A percentile compares a stretch with the other conserved stretches of the same genome.
Evolutionary conservation across 2,113 vertebrate species (phyloP).

Genomic region (Benitochromis conjunctus): DNA sequence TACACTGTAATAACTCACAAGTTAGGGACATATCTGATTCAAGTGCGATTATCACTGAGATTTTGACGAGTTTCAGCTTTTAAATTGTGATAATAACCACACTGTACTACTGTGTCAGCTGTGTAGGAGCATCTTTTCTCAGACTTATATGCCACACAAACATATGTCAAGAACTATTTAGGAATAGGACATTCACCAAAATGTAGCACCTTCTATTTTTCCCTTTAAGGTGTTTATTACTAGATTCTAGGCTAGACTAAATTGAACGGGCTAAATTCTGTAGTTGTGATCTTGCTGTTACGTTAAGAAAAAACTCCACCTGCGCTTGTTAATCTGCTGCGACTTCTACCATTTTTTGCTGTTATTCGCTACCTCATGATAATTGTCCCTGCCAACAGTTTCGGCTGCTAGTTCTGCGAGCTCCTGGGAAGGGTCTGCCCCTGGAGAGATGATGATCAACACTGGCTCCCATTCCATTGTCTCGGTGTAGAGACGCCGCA

Average conservation of each 20-base stretch:
- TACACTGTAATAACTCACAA: not conserved
- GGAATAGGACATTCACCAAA: not conserved
- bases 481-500: conserved; percentile 86
- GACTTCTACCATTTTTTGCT: not conserved
- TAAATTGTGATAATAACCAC: not conserved
- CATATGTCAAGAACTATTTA: not conserved
- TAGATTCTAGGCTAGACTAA: not conserved
- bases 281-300: not conserved
- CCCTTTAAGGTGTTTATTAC: not conserved
- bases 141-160: not conserved
- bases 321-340: not conserved
- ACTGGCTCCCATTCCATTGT: conserved; percentile 89
- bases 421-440: conserved; percentile 97
- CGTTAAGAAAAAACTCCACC: not conserved
- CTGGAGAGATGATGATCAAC: conserved; percentile 94
- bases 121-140: not conserved
- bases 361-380: conserved; percentile 80
- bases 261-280: not conserved
- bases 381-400: conserved; percentile 81
- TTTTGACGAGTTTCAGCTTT: not conserved
- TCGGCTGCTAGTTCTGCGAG: conserved; percentile 87
- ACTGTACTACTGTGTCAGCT: not conserved
- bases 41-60: not conserved
- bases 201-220: not conserved
- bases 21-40: not conserved